A percentile compares a stretch with the other conserved stretches of the same genome.
Conservation (phyloP, 2,888 invertebrate species). For the Andrena hattorfiana region DNA sequence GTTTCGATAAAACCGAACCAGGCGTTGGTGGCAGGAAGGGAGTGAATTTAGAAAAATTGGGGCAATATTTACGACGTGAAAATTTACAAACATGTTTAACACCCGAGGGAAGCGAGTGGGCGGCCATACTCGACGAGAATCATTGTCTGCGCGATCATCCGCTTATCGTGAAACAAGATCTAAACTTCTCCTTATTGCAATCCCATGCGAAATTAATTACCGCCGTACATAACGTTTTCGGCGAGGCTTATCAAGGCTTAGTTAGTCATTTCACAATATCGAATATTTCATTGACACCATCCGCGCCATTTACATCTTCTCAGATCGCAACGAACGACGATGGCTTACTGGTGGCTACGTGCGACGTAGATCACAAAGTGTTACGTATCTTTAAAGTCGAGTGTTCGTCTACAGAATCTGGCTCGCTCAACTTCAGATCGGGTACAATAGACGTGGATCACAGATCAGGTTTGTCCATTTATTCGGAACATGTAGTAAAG, state of each 20-base stretch:
- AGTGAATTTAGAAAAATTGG: constrained; percentile 94
- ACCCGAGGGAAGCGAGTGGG: constrained; percentile 91
- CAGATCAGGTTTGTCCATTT: constrained; percentile 75
- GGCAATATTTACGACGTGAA: constrained; percentile 91
- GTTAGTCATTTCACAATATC: constrained; percentile 87
- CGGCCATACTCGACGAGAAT: constrained; percentile 91
- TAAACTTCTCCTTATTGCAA: constrained; percentile 92
- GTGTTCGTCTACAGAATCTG: constrained; percentile 55
- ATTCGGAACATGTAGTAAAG: constrained; percentile 1
- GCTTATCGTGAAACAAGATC: constrained; percentile 91
- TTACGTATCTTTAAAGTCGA: constrained; percentile 78
- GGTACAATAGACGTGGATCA: constrained; percentile 74
- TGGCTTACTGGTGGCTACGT: constrained; percentile 77
- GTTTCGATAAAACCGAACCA: constrained; percentile 89
- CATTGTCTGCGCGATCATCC: constrained; percentile 90
- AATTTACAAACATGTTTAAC: constrained; percentile 90
- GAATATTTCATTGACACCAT: constrained; percentile 68
- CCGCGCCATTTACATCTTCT: constrained; percentile 70
- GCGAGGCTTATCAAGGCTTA: constrained; percentile 88
- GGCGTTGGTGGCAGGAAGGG: constrained; percentile 80
- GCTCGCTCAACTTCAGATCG: constrained; percentile 70
- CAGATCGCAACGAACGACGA: constrained; percentile 77
- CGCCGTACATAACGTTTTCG: constrained; percentile 89
- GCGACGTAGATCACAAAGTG: constrained; percentile 75
- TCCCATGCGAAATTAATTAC: constrained; percentile 90